Percentiles rank a stretch among this genome's conserved stretches.
Conservation (phyloP, 2,797 vertebrate species). For the Numenius phaeopus region DNA sequence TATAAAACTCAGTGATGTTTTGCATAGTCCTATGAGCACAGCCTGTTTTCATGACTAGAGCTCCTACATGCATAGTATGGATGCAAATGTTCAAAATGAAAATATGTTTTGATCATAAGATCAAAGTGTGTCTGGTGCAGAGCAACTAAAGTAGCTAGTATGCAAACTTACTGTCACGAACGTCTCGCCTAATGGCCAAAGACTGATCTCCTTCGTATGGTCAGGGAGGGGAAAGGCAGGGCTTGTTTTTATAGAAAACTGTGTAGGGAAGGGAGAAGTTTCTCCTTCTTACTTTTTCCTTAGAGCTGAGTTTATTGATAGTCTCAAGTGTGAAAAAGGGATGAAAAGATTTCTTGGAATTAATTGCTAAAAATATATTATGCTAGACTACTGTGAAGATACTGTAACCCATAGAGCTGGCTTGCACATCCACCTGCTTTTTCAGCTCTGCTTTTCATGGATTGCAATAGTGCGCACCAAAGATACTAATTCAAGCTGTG, state of each 20-base stretch:
- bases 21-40: not conserved
- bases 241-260: not conserved
- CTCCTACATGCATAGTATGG: not conserved
- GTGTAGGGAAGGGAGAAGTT: not conserved
- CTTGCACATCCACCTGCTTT: not conserved
- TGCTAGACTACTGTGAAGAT: not conserved
- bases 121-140: constrained; percentile 42
- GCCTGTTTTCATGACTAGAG: not conserved
- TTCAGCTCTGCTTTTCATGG: not conserved
- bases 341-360: not conserved
- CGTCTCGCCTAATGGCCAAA: not conserved
- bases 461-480: not conserved
- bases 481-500: not conserved
- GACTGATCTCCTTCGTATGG: not conserved
- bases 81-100: constrained; percentile 56
- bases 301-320: not conserved
- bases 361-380: not conserved
- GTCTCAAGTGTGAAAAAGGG: not conserved
- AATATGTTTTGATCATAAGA: not conserved
- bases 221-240: not conserved
- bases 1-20: not conserved
- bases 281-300: not conserved
- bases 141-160: not conserved
- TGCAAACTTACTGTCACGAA: not conserved
- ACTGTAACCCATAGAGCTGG: not conserved